Conservation (phyloP, 2,797 vertebrate genomes). For the Anabacerthia variegaticeps region DNA sequence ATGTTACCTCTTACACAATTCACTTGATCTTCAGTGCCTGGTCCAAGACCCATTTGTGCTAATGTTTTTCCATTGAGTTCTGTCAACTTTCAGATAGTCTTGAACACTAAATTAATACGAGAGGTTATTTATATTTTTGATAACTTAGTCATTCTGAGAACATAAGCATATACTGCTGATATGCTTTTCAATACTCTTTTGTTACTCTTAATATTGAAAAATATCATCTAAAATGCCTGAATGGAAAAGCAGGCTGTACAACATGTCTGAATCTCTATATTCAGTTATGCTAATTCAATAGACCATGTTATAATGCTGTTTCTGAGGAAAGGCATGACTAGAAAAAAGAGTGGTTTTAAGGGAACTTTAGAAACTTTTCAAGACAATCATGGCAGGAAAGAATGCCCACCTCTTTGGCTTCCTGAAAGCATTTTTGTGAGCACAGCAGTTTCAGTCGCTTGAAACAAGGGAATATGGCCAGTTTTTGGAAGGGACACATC, state of each 20-base stretch:
- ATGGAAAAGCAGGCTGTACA: neutral
- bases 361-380: neutral
- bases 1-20: neutral
- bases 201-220: neutral
- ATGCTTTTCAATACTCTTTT: neutral
- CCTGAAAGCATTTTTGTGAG: neutral
- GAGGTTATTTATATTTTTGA: neutral
- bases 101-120: neutral
- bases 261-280: neutral
- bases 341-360: neutral
- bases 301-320: neutral
- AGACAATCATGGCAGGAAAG: neutral
- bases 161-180: neutral
- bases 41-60: neutral
- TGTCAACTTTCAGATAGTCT: neutral
- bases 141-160: neutral
- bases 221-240: neutral
- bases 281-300: neutral
- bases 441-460: neutral
- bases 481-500: neutral
- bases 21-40: neutral
- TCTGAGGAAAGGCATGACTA: neutral
- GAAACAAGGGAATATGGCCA: neutral
- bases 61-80: neutral
- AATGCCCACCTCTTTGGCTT: neutral